Percentiles rank a stretch among this genome's conserved stretches.
phyloP scores from a whole-genome alignment of 2,113 vertebrate species.

The Microtus richardsoni region DNA sequence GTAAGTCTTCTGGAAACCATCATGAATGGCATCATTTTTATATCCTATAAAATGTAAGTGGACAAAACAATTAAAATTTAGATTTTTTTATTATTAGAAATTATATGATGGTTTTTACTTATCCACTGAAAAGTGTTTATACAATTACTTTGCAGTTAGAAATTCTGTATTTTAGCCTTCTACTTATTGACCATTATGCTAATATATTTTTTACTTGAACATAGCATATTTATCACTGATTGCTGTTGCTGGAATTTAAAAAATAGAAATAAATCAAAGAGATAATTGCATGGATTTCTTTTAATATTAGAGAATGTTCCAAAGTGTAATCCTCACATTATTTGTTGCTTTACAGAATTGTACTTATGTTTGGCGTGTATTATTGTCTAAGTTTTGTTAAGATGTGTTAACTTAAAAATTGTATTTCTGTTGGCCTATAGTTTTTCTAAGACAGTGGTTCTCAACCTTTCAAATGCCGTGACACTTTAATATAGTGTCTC shows the following conservation, averaged over 20 bases:
- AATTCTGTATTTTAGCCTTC: not conserved
- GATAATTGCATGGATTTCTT: not conserved
- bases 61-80: not conserved
- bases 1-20: conserved; percentile 20
- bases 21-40: conserved; percentile 1
- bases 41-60: not conserved
- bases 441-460: not conserved
- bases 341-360: conserved; percentile 17
- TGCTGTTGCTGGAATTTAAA: not conserved
- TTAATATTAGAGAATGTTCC: not conserved
- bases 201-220: not conserved
- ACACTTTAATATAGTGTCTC: not conserved
- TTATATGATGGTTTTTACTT: conserved; percentile 28
- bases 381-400: not conserved
- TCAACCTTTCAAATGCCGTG: not conserved
- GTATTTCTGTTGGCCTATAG: not conserved
- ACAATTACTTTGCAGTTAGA: conserved; percentile 8
- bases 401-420: not conserved
- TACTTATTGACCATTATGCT: not conserved
- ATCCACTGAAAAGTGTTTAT: not conserved
- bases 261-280: conserved; percentile 39
- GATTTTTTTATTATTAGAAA: conserved; percentile 6
- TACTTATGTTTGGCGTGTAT: not conserved
- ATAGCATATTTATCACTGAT: not conserved
- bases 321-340: not conserved